Percentiles rank a stretch among this genome's conserved stretches.
phyloP scores from a whole-genome alignment of 2,797 vertebrate genomes.

The Ctenosaura bakeri region DNA sequence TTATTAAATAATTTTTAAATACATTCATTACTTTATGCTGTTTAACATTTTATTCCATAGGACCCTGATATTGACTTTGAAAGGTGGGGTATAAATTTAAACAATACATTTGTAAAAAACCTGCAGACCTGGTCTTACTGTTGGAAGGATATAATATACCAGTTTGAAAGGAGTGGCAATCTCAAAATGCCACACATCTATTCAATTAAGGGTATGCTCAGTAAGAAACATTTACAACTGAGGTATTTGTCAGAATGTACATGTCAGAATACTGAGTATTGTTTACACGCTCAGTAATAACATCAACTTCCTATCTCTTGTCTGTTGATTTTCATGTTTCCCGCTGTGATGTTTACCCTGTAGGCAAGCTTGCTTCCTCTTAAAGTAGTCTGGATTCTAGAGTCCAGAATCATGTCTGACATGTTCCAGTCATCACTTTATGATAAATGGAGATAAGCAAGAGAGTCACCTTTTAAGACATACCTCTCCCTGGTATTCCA shows the following conservation, averaged over 20 bases:
- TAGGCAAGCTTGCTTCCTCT: conserved; percentile 70
- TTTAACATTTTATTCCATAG: background rate
- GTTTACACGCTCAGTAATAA: conserved; percentile 80
- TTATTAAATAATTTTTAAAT: background rate
- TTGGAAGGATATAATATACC: background rate
- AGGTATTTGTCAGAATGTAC: conserved; percentile 15
- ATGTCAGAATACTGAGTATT: conserved; percentile 75
- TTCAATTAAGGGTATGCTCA: background rate
- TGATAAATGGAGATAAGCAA: conserved; percentile 28
- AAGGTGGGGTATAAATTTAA: background rate
- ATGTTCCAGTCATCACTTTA: background rate
- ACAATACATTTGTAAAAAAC: background rate
- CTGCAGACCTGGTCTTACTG: background rate
- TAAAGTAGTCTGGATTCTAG: conserved; percentile 26
- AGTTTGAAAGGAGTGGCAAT: background rate
- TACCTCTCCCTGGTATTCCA: conserved; percentile 10
- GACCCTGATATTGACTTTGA: background rate
- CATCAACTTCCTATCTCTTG: conserved; percentile 82
- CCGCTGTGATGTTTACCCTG: conserved; percentile 77
- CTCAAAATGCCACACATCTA: background rate
- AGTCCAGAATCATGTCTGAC: conserved; percentile 72
- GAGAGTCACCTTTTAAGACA: conserved; percentile 6
- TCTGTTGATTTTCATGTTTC: conserved; percentile 82
- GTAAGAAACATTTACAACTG: background rate
- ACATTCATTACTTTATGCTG: background rate